Evolutionary conservation across 2,797 vertebrate genomes (phyloP).

Genomic region (Malurus splendens): DNA sequence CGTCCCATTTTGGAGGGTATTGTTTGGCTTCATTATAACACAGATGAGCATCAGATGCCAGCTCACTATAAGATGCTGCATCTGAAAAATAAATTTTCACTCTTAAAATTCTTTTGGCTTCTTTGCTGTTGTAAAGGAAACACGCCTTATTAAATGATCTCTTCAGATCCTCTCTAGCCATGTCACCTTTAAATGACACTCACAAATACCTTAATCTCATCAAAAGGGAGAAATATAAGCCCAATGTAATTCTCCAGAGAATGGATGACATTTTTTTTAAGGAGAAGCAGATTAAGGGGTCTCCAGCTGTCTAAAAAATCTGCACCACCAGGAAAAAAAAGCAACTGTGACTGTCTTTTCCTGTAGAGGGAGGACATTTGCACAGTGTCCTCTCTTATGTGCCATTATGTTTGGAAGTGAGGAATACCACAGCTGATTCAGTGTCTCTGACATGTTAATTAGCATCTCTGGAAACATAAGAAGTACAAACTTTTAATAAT

Average conservation of each 20-base stretch:
- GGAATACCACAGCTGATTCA: background rate
- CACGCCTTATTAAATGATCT: background rate
- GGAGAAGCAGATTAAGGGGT: background rate
- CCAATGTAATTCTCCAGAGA: background rate
- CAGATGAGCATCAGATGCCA: background rate
- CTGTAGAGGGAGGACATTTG: background rate
- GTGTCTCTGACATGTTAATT: background rate
- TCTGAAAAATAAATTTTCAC: background rate
- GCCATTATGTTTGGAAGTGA: background rate
- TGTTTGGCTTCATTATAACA: background rate
- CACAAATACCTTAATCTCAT: background rate
- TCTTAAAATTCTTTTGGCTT: background rate
- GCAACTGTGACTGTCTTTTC: background rate
- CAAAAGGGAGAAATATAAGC: background rate
- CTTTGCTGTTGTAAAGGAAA: background rate
- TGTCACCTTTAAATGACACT: background rate
- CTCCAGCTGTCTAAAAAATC: background rate
- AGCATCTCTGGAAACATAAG: background rate
- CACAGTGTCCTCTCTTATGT: background rate
- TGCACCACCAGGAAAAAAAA: fast-evolving
- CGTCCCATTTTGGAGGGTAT: background rate
- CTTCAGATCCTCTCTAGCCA: background rate
- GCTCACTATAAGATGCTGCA: background rate
- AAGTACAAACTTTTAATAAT: background rate
- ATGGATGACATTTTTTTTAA: background rate